Conservation (phyloP, 2,888 invertebrate genomes). For the Agrochola lota region DNA sequence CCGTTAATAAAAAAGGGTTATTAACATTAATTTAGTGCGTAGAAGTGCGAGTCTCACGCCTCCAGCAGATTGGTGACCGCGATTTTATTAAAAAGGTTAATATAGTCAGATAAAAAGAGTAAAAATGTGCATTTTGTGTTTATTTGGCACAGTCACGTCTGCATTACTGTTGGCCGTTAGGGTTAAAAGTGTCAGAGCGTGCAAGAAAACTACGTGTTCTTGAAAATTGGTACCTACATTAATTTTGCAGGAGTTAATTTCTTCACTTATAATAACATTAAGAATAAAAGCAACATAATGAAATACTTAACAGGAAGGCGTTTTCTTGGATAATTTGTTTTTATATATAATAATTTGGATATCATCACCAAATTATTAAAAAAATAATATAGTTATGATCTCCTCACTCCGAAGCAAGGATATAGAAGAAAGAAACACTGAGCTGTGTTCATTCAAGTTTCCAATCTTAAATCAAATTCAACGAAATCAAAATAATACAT, state of each 20-base stretch:
- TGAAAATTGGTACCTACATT: not conserved
- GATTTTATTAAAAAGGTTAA: slow-evolving; percentile 33
- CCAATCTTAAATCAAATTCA: not conserved
- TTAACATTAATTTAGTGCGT: slow-evolving; percentile 43
- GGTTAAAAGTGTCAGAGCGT: slow-evolving; percentile 32
- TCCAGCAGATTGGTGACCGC: slow-evolving; percentile 43
- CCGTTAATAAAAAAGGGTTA: slow-evolving; percentile 48
- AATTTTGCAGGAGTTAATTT: not conserved
- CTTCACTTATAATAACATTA: not conserved
- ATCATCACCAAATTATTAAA: too few relatives aligned
- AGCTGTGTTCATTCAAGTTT: not conserved
- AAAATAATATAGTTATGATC: not conserved
- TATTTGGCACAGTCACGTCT: slow-evolving; percentile 35
- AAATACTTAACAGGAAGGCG: too few relatives aligned
- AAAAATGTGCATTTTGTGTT: slow-evolving; percentile 28
- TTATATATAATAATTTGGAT: too few relatives aligned
- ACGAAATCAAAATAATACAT: not conserved
- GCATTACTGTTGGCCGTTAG: slow-evolving; percentile 24
- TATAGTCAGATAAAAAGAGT: too few relatives aligned
- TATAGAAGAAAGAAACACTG: too few relatives aligned
- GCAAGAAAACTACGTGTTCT: slow-evolving; percentile 12
- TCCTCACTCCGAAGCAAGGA: not conserved
- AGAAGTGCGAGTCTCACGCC: slow-evolving; percentile 41
- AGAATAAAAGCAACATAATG: not conserved
- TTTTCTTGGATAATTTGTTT: too few relatives aligned